Conservation (phyloP, 92 coral and sea anemone genomes). For the Phenganax marumi region DNA sequence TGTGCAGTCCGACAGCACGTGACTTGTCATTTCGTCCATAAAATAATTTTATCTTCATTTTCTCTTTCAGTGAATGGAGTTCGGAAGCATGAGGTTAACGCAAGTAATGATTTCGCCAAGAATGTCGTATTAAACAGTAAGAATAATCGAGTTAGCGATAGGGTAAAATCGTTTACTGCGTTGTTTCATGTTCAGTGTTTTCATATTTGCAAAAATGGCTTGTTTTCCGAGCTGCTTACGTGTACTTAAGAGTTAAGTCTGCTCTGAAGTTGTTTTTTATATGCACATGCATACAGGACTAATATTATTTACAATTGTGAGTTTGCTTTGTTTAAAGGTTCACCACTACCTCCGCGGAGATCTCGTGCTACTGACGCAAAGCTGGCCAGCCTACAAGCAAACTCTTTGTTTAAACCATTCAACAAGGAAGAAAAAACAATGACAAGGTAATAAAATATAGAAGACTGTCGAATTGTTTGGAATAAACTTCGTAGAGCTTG, state of each 20-base stretch:
- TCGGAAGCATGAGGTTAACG: background rate
- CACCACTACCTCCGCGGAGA: conserved; percentile 2
- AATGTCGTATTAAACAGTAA: background rate
- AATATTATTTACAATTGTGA: no score
- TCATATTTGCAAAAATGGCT: background rate
- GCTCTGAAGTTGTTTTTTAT: no score
- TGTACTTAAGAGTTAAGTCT: no score
- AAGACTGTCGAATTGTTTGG: background rate
- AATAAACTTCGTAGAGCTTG: background rate
- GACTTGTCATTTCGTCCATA: background rate
- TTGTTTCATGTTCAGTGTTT: background rate
- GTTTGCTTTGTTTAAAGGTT: background rate
- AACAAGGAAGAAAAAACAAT: conserved; percentile 39
- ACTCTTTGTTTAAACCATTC: conserved; percentile 34
- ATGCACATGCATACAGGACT: no score
- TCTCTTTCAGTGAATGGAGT: conserved; percentile 16
- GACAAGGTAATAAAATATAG: background rate
- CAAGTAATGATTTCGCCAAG: background rate
- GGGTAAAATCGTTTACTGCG: no score
- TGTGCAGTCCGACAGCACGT: background rate
- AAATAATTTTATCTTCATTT: background rate
- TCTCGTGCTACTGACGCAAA: conserved; percentile 18
- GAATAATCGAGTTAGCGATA: background rate
- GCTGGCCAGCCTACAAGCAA: conserved; percentile 41
- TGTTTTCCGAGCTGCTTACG: no score